Conservation (phyloP, 2,888 invertebrate species). For the Protonemura montana region DNA sequence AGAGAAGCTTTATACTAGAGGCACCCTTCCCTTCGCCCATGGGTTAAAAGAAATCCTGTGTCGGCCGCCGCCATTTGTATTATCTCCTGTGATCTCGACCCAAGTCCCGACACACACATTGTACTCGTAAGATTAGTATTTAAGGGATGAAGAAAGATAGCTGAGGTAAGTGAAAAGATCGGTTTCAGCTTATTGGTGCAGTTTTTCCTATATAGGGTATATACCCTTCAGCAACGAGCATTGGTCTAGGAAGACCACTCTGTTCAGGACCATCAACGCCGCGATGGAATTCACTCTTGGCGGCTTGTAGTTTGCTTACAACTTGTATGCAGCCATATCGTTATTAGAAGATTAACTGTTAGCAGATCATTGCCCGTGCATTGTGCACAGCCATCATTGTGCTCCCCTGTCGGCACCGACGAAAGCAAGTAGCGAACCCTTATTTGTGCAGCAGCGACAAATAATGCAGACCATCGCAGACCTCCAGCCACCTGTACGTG, state of each 20-base stretch:
- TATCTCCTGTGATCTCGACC: background rate
- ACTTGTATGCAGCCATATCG: slow-evolving; percentile 13
- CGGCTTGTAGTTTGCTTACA: slow-evolving; percentile 13
- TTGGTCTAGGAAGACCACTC: background rate
- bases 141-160: slow-evolving; percentile 7
- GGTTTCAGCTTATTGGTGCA: slow-evolving; percentile 18
- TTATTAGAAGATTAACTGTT: slow-evolving; percentile 37
- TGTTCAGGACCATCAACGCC: background rate
- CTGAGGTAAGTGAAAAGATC: slow-evolving; percentile 23
- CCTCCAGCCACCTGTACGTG: background rate
- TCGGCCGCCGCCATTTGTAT: slow-evolving; percentile 7
- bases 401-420: background rate
- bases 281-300: slow-evolving; percentile 8
- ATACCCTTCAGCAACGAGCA: background rate
- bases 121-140: background rate
- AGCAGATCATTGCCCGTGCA: background rate
- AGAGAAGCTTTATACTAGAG: background rate
- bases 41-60: background rate
- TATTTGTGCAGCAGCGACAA: background rate
- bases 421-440: background rate
- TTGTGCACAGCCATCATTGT: background rate
- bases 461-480: background rate
- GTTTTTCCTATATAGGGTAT: background rate
- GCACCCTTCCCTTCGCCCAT: background rate
- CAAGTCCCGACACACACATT: background rate